Conservation (phyloP, 2,113 vertebrate genomes). For the Morone saxatilis region DNA sequence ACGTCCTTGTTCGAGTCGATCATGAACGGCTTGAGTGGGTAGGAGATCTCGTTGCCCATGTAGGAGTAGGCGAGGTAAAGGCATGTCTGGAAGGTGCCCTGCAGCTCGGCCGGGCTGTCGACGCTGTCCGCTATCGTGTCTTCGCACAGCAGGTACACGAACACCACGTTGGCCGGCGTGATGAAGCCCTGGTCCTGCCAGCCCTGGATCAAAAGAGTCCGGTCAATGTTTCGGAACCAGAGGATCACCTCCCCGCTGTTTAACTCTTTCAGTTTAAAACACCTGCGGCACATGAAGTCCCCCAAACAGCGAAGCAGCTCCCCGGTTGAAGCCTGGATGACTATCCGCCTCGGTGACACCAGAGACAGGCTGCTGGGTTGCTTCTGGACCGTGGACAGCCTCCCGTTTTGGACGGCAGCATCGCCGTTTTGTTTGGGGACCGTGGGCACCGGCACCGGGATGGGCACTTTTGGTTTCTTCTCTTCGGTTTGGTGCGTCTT, state of each 20-base stretch:
- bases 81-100: constrained; percentile 95
- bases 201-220: constrained; percentile 95
- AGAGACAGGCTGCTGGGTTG: constrained; percentile 80
- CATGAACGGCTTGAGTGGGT: constrained; percentile 97
- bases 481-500: constrained; percentile 77
- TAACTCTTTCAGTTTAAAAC: constrained; percentile 92
- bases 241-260: constrained; percentile 92
- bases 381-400: constrained; percentile 78
- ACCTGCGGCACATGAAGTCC: constrained; percentile 95
- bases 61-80: constrained; percentile 98
- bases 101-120: constrained; percentile 89
- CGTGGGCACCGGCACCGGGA: constrained; percentile 87
- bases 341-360: constrained; percentile 89
- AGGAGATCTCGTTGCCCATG: constrained; percentile 99
- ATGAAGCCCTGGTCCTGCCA: constrained; percentile 99
- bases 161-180: constrained; percentile 96
- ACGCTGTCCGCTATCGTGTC: constrained; percentile 91
- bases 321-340: constrained; percentile 96
- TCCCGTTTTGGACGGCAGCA: constrained; percentile 51
- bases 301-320: constrained; percentile 96
- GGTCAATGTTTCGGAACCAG: constrained; percentile 98
- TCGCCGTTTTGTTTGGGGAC: constrained; percentile 73
- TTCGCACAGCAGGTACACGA: constrained; percentile 95
- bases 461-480: constrained; percentile 83
- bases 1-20: constrained; percentile 93